Evolutionary conservation across 2,797 vertebrate species (phyloP).

Genomic region (Danio tinwini): DNA sequence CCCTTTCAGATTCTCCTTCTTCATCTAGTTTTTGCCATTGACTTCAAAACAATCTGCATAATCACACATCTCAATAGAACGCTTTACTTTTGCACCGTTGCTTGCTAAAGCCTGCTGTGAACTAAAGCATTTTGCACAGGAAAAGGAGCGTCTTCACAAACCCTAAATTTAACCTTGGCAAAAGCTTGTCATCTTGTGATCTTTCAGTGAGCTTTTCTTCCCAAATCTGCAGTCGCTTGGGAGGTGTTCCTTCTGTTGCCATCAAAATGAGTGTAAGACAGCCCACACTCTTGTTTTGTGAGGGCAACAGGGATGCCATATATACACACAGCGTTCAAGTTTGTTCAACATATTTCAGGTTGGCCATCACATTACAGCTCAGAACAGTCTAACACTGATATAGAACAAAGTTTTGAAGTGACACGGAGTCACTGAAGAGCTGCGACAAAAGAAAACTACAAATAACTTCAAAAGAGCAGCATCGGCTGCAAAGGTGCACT

Average conservation of each 20-base stretch:
- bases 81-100: conserved; percentile 49
- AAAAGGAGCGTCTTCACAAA: conserved; percentile 6
- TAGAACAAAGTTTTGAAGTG: conserved; percentile 21
- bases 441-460: conserved; percentile 32
- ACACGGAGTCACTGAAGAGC: conserved; percentile 16
- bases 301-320: conserved; percentile 2
- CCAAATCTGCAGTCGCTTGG: conserved; percentile 20
- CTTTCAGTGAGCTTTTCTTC: conserved; percentile 9
- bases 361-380: not conserved
- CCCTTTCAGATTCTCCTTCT: conserved; percentile 62
- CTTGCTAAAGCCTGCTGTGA: conserved; percentile 58
- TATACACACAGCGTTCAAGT: conserved; percentile 15
- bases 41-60: conserved; percentile 71
- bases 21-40: conserved; percentile 70
- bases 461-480: conserved; percentile 14
- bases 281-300: conserved; percentile 20
- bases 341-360: conserved; percentile 18
- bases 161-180: conserved; percentile 8
- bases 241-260: conserved; percentile 29
- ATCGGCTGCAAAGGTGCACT: not conserved
- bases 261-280: conserved; percentile 5
- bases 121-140: conserved; percentile 45
- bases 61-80: conserved; percentile 64
- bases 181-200: conserved; percentile 20
- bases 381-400: conserved; percentile 1